These are phyloP conservation scores for Benitochromis conjunctus DNA, from an alignment of 2,113 vertebrate species.

Conservation along the genomic window DNA sequence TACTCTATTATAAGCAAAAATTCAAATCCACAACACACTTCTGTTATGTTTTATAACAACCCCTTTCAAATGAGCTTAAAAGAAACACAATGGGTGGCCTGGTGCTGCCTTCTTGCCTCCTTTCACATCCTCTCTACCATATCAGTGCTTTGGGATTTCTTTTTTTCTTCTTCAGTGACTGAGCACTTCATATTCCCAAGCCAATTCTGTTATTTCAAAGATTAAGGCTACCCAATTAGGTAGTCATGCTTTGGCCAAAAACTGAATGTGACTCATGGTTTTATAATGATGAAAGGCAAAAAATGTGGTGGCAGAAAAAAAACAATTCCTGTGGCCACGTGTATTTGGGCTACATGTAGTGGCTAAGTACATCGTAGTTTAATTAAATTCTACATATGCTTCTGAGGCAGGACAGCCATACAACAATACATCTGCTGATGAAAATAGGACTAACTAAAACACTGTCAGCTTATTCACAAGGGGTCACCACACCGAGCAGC, in stretches of 20 bases:
- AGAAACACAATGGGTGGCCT: neutral
- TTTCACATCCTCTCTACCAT: neutral
- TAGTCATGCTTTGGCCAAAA: neutral
- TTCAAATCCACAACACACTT: neutral
- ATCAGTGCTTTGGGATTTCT: slow-evolving; percentile 15
- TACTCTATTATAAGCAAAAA: slow-evolving; percentile 3
- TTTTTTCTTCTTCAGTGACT: slow-evolving; percentile 25
- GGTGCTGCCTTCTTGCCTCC: neutral
- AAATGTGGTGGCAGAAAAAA: neutral
- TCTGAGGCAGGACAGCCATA: neutral
- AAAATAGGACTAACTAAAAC: neutral
- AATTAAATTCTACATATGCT: neutral
- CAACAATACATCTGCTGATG: neutral
- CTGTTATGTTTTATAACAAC: neutral
- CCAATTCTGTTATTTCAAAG: slow-evolving; percentile 6
- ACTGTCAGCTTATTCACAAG: neutral
- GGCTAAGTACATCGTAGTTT: neutral
- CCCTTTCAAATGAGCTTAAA: neutral
- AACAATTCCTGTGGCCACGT: neutral
- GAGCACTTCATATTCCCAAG: slow-evolving; percentile 28
- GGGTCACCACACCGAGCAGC: neutral
- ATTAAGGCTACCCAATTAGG: slow-evolving; percentile 18
- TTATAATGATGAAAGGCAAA: neutral
- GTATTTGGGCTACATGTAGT: neutral
- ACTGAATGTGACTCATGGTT: neutral